phyloP scores from a whole-genome alignment of 2,113 vertebrate species.

The Perca flavescens region DNA sequence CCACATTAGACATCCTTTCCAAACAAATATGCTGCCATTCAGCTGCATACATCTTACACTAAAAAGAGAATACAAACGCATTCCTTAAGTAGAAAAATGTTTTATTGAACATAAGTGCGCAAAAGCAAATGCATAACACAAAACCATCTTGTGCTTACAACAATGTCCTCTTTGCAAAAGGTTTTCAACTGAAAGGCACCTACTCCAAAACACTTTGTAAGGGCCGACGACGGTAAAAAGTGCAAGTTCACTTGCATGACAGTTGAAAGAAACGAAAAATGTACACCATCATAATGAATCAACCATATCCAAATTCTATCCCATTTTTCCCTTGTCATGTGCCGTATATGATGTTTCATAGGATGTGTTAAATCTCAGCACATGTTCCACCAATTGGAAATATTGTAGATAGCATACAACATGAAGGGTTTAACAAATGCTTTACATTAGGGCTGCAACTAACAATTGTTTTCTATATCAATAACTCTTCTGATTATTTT shows the following conservation, averaged over 20 bases:
- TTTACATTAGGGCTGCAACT: neutral
- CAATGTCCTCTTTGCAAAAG: neutral
- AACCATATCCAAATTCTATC: neutral
- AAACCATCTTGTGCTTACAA: conserved; percentile 3
- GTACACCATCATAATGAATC: neutral
- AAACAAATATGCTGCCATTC: neutral
- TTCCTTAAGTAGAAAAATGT: neutral
- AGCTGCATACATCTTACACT: neutral
- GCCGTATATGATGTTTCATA: neutral
- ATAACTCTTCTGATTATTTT: neutral
- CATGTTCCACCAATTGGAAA: neutral
- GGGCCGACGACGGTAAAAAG: neutral
- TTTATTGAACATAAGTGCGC: conserved; percentile 24
- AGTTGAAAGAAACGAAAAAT: neutral
- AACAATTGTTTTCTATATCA: neutral
- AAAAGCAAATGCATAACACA: conserved; percentile 2
- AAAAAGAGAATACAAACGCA: neutral
- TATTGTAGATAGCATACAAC: neutral
- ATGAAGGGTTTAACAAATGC: neutral
- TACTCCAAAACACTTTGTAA: neutral
- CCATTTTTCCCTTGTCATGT: neutral
- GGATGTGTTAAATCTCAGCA: neutral
- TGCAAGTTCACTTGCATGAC: neutral
- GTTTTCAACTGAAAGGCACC: neutral
- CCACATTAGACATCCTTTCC: too few relatives aligned